These are phyloP conservation scores for Phalanger gymnotis DNA, from an alignment of 2,797 vertebrate species.

Conservation along the genomic window DNA sequence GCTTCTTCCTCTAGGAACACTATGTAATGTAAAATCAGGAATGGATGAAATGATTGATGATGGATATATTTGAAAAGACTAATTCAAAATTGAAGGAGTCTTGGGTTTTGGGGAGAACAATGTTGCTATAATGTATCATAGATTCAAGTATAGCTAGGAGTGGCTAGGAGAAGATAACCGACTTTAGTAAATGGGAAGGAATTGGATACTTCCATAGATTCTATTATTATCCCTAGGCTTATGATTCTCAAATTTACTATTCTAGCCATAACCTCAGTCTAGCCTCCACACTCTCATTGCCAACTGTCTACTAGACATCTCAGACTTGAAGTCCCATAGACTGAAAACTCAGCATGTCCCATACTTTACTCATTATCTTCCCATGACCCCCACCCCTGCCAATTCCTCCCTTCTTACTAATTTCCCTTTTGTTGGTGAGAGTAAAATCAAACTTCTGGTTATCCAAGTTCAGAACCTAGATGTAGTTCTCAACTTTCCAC, in stretches of 20 bases:
- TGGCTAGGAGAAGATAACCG: neutral
- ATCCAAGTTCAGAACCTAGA: neutral
- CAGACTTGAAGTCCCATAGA: neutral
- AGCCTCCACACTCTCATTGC: neutral
- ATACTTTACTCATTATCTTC: neutral
- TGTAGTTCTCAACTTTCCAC: neutral
- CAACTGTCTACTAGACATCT: neutral
- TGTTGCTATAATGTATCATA: neutral
- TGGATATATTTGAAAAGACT: neutral
- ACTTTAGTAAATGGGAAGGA: neutral
- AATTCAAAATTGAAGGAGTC: neutral
- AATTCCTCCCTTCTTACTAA: neutral
- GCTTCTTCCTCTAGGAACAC: neutral
- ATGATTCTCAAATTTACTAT: neutral
- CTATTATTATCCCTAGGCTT: neutral
- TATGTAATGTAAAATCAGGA: no score
- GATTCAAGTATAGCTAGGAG: neutral
- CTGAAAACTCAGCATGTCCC: neutral
- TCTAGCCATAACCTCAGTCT: neutral
- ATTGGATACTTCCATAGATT: neutral
- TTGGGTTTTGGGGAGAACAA: neutral
- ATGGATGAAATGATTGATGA: neutral
- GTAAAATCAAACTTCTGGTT: neutral
- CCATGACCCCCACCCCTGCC: rapidly evolving
- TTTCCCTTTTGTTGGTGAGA: neutral